A percentile compares a stretch with the other conserved stretches of the same genome.
phyloP scores from a whole-genome alignment of 2,797 vertebrate genomes.

The Ctenopoma kingsleyae region DNA sequence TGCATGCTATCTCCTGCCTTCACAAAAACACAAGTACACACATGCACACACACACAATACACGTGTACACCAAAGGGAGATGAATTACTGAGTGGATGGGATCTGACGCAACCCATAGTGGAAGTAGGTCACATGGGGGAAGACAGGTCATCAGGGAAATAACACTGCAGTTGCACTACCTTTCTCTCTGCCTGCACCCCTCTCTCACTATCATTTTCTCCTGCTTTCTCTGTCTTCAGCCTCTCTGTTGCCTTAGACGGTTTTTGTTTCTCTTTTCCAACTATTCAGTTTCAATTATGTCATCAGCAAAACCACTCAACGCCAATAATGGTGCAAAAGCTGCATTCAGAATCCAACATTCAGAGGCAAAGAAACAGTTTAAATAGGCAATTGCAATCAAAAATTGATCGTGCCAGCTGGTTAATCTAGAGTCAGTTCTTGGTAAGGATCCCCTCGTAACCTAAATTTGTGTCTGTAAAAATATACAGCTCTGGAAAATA shows the following conservation, averaged over 20 bases:
- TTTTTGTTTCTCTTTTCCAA: not conserved
- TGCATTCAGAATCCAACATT: slow-evolving; percentile 1
- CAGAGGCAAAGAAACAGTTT: not conserved
- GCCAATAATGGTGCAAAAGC: not conserved
- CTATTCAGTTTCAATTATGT: slow-evolving; percentile 23
- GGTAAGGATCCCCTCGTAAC: too few relatives aligned
- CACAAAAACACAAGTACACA: slow-evolving; percentile 22
- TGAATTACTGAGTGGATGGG: slow-evolving; percentile 74
- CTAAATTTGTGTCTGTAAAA: too few relatives aligned
- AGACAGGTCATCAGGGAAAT: slow-evolving; percentile 81
- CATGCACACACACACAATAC: slow-evolving; percentile 17
- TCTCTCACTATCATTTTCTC: slow-evolving; percentile 30
- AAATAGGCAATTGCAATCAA: not conserved
- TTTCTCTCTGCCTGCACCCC: slow-evolving; percentile 45
- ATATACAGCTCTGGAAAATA: not conserved
- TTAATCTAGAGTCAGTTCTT: not conserved
- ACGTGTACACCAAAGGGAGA: slow-evolving; percentile 63
- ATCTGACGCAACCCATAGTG: slow-evolving; percentile 78
- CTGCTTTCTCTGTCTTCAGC: slow-evolving; percentile 19
- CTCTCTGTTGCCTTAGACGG: slow-evolving; percentile 10
- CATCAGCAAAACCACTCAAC: slow-evolving; percentile 1
- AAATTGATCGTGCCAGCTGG: not conserved
- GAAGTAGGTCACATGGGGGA: slow-evolving; percentile 78
- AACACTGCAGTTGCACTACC: slow-evolving; percentile 65
- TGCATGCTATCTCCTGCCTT: slow-evolving; percentile 14